phyloP scores from a whole-genome alignment of 2,888 invertebrate species.

The Lamproptera curius region DNA sequence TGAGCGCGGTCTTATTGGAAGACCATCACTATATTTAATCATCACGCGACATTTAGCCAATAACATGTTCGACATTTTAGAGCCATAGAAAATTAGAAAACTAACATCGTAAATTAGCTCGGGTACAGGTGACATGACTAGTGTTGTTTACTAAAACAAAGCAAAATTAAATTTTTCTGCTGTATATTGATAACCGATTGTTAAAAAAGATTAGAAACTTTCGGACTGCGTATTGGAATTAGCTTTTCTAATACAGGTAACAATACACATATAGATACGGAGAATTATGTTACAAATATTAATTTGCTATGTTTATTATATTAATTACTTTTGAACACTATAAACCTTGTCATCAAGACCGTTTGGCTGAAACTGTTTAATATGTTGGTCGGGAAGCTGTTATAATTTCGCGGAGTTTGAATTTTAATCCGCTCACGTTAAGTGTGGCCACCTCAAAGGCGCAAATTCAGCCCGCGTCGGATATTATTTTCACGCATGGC shows the following conservation, averaged over 20 bases:
- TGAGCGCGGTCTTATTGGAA: no score
- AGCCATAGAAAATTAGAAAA: no score
- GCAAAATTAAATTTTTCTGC: not conserved
- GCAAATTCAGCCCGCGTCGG: slow-evolving; percentile 54
- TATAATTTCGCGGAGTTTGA: slow-evolving; percentile 16
- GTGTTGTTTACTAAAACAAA: not conserved
- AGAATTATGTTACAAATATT: not conserved
- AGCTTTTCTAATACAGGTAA: not conserved
- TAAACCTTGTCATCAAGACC: slow-evolving; percentile 1
- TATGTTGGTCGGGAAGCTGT: slow-evolving; percentile 13
- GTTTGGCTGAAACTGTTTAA: slow-evolving; percentile 13
- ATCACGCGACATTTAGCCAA: no score
- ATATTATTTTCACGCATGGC: slow-evolving; percentile 70
- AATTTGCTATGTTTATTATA: not conserved
- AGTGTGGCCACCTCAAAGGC: slow-evolving; percentile 54
- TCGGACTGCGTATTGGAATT: not conserved
- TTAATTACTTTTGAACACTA: not conserved
- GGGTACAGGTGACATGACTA: not conserved
- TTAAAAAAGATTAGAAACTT: not conserved
- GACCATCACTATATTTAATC: no score
- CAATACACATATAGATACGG: not conserved
- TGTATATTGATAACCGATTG: not conserved
- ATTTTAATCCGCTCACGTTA: slow-evolving; percentile 11
- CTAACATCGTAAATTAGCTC: no score
- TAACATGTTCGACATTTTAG: no score